Percentiles rank a stretch among this genome's conserved stretches.
These are phyloP conservation scores for Lucilia sericata DNA, from an alignment of 1,140 invertebrate species.

Conservation along the genomic window DNA sequence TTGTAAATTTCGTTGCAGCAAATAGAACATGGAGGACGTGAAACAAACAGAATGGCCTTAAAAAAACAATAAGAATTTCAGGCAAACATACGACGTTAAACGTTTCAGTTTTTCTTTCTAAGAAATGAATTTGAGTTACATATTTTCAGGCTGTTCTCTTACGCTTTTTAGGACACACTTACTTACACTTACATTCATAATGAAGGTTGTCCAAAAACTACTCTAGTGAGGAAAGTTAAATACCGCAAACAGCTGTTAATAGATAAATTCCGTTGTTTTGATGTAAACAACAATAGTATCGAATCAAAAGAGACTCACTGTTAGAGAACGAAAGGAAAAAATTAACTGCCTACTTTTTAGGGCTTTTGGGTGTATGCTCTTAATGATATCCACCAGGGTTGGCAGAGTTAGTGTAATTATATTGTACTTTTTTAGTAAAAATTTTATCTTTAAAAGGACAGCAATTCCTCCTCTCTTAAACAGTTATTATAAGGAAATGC, in stretches of 20 bases:
- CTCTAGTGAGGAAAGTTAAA: not conserved
- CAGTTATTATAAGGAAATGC: no score
- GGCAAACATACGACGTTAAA: not conserved
- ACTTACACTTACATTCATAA: not conserved
- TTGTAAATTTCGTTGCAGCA: slow-evolving; percentile 2
- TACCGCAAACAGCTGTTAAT: slow-evolving; percentile 24
- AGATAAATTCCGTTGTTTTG: not conserved
- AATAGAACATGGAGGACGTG: not conserved
- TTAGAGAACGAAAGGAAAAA: not conserved
- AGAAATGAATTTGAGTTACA: not conserved
- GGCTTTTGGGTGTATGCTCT: no score
- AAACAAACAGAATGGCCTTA: not conserved
- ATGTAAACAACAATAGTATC: not conserved
- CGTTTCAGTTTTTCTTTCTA: not conserved
- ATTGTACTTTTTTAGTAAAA: no score
- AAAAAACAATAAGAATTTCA: no score
- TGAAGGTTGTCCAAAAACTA: no score
- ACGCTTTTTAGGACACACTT: not conserved
- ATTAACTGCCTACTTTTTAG: not conserved
- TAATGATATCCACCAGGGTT: no score
- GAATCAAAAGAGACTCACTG: not conserved
- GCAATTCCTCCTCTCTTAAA: no score
- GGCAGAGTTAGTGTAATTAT: no score
- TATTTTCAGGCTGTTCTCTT: not conserved
- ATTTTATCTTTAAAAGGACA: no score